Base-by-base conservation (phyloP, 2,888 invertebrate genomes). In the Coenonympha arcania region DNA sequence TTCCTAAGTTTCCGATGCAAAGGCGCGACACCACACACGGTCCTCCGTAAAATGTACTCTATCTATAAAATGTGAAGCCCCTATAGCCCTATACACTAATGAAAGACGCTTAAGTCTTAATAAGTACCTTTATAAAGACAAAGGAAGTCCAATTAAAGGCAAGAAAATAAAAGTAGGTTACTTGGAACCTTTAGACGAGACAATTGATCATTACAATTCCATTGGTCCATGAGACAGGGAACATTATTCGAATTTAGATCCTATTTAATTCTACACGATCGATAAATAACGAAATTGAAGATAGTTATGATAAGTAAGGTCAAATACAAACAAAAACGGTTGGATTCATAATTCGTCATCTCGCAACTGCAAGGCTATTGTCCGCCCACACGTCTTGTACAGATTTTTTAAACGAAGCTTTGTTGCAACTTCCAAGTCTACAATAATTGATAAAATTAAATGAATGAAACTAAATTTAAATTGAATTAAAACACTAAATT, bases 121-220 rank as follows among this genome's bases (percentile, higher is more conserved):
- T 13, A 31, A 15, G 8, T 8, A 3, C 5, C 31, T 31, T 16
- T 6, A 31, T 13, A 15, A 31, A 31, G 6, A 8, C 31, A 31
- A 31, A 16, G 31, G 15, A 31, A 3, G n/a, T 16, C 31, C 36
- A 36, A 36, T 36, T 19, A 36, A 6, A 34, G n/a, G 6, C 19
- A 37, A 37, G 37, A 19, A 13, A 19, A 37, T 39, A 15, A 39
- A 39, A 39, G 34, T 34, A 8, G 22, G 13, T 22, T 39, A 6
- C 13, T 39, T 22, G 41, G 13, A 47, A 36, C 9, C 8, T 24
- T 37, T 5, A 5, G 13, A 19, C 6, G 6, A 8, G 39, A 22
- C 13, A 39, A 39, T 39, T 39, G 39, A 9, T 39, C 39, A 24
- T 24, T 39, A 24, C 39, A 22, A 24, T 39, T 39, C 24, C 39